phyloP scores from a whole-genome alignment of 2,113 vertebrate genomes.

The Zapus hudsonius region DNA sequence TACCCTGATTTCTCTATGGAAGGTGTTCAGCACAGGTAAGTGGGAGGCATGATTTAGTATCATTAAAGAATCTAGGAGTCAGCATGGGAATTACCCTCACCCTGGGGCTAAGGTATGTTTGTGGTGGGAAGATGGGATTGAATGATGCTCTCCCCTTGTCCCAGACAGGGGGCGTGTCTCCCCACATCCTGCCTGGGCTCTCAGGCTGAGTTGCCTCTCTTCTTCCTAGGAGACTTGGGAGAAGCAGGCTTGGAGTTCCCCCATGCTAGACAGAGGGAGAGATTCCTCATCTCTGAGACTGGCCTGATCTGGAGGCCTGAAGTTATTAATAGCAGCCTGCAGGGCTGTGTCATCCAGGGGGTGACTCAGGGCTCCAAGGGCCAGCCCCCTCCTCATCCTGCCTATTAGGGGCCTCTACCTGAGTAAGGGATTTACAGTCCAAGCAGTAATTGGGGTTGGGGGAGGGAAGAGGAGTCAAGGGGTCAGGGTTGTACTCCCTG shows the following conservation, averaged over 20 bases:
- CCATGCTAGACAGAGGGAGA: neutral
- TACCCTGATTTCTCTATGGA: neutral
- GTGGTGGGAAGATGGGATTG: neutral
- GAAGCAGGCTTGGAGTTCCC: constrained; percentile 66
- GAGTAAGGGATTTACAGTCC: neutral
- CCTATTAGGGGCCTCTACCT: neutral
- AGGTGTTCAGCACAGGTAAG: neutral
- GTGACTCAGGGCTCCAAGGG: constrained; percentile 68
- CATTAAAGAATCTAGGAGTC: neutral
- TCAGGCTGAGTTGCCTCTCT: neutral
- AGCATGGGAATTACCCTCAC: constrained; percentile 4
- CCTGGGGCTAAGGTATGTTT: constrained; percentile 18
- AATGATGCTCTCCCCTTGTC: constrained; percentile 12
- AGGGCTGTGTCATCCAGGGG: constrained; percentile 63
- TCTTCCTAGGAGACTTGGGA: constrained; percentile 25
- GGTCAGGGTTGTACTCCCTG: neutral
- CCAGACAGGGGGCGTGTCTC: constrained; percentile 58
- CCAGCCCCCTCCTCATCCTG: constrained; percentile 14
- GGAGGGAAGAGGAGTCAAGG: neutral
- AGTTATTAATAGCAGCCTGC: constrained; percentile 66
- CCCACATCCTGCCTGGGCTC: constrained; percentile 63
- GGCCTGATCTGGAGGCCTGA: constrained; percentile 27
- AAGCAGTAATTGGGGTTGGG: neutral
- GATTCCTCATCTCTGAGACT: constrained; percentile 68
- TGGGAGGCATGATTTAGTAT: neutral